These are phyloP conservation scores for Heteromyza rotundicornis DNA, from an alignment of 2,888 invertebrate genomes.

Conservation along the genomic window DNA sequence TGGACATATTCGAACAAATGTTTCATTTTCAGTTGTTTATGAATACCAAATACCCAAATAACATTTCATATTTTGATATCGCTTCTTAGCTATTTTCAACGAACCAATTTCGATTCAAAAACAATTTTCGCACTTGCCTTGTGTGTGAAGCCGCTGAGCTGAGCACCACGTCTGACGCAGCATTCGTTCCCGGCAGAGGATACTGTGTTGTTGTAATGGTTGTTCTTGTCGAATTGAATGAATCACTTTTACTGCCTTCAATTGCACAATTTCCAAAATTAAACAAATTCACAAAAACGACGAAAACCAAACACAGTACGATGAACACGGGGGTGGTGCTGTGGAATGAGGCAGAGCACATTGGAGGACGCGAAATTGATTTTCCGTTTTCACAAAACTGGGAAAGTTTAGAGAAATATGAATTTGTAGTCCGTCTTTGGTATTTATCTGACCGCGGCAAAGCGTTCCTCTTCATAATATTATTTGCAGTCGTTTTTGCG, in stretches of 20 bases:
- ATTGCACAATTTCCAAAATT: constrained; percentile 10
- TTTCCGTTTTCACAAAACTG: constrained; percentile 36
- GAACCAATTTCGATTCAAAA: too few species aligned
- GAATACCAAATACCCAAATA: too few species aligned
- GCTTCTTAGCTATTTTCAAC: too few species aligned
- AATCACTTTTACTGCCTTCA: background rate
- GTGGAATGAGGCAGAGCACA: constrained; percentile 25
- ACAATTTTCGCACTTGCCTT: background rate
- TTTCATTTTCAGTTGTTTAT: too few species aligned
- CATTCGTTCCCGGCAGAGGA: background rate
- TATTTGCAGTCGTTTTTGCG: too few species aligned
- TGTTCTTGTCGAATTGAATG: background rate
- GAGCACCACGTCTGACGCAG: background rate
- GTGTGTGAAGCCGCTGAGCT: background rate
- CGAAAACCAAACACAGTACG: constrained; percentile 3
- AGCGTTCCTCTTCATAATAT: constrained; percentile 25
- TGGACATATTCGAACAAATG: too few species aligned
- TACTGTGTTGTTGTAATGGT: background rate
- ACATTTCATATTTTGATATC: too few species aligned
- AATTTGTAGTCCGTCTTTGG: constrained; percentile 34
- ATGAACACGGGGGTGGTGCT: background rate
- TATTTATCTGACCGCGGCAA: constrained; percentile 25
- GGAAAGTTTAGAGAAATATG: constrained; percentile 13
- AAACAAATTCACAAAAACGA: background rate
- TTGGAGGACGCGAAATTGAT: constrained; percentile 40